Conservation (phyloP, 2,888 invertebrate species). For the Anaspis maculata region DNA sequence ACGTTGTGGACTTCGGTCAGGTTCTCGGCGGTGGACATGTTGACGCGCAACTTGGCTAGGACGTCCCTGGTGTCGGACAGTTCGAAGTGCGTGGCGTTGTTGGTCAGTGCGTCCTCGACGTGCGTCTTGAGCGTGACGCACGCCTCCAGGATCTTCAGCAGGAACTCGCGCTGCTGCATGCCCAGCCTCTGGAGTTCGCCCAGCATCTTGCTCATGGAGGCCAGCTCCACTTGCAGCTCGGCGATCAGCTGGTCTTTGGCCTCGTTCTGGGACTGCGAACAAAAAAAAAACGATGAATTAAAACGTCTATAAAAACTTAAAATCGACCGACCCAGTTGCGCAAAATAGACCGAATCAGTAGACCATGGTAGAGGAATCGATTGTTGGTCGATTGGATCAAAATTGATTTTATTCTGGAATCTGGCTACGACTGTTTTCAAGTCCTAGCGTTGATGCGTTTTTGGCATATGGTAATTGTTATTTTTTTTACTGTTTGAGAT, state of each 20-base stretch:
- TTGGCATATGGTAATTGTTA: too few relatives aligned
- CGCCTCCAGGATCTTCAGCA: constrained; percentile 64
- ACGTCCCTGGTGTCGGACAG: constrained; percentile 58
- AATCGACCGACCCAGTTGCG: too few relatives aligned
- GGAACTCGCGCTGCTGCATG: constrained; percentile 61
- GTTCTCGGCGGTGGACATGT: constrained; percentile 50
- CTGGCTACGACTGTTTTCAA: too few relatives aligned
- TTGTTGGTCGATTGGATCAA: too few relatives aligned
- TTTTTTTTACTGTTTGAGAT: too few relatives aligned
- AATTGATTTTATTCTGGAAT: too few relatives aligned
- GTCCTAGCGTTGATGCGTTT: too few relatives aligned
- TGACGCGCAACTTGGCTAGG: constrained; percentile 52
- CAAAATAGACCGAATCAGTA: too few relatives aligned
- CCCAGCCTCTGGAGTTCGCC: constrained; percentile 63
- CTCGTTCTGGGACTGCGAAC: constrained; percentile 54
- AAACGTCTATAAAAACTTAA: too few relatives aligned
- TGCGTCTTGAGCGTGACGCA: constrained; percentile 66
- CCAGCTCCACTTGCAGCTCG: constrained; percentile 58
- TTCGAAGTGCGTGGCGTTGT: constrained; percentile 58
- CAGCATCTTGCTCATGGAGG: constrained; percentile 60
- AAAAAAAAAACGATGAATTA: too few relatives aligned
- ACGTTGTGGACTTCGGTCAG: constrained; percentile 54
- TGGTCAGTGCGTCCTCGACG: constrained; percentile 65
- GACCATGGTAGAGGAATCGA: too few relatives aligned
- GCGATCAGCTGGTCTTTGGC: constrained; percentile 58